phyloP scores from a whole-genome alignment of 2,888 invertebrate genomes.

The Philaethria dido region DNA sequence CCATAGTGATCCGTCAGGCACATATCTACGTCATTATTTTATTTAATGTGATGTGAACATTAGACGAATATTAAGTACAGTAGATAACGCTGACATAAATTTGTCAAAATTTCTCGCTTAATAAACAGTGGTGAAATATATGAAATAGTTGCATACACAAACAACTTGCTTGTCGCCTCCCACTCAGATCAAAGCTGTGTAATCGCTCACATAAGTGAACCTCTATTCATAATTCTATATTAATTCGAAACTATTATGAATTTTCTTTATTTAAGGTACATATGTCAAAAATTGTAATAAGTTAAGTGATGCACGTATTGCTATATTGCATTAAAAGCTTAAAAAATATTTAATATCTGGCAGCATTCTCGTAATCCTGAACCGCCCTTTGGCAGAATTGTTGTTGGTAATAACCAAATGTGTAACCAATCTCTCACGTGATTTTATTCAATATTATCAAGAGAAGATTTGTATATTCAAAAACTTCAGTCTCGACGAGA shows the following conservation, averaged over 20 bases:
- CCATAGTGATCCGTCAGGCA: background rate
- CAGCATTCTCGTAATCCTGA: no score
- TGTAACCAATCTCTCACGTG: no score
- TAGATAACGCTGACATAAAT: constrained; percentile 7
- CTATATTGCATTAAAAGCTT: no score
- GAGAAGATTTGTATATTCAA: no score
- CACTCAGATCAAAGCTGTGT: constrained; percentile 63
- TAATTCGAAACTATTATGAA: background rate
- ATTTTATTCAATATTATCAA: no score
- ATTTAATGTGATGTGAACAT: background rate
- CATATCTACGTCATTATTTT: background rate
- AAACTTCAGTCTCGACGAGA: no score
- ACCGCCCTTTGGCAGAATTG: no score
- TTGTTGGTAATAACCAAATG: no score
- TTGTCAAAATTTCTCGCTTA: constrained; percentile 15
- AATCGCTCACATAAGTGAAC: constrained; percentile 55
- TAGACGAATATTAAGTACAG: background rate
- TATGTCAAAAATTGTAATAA: no score
- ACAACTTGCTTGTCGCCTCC: constrained; percentile 75
- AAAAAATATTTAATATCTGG: no score
- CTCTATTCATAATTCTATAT: background rate
- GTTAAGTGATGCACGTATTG: no score
- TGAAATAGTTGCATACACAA: constrained; percentile 24
- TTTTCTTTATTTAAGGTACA: no score
- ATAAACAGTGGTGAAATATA: constrained; percentile 20